These are phyloP conservation scores for Coregonus sp. DNA, from an alignment of 2,797 vertebrate species.

Conservation along the genomic window DNA sequence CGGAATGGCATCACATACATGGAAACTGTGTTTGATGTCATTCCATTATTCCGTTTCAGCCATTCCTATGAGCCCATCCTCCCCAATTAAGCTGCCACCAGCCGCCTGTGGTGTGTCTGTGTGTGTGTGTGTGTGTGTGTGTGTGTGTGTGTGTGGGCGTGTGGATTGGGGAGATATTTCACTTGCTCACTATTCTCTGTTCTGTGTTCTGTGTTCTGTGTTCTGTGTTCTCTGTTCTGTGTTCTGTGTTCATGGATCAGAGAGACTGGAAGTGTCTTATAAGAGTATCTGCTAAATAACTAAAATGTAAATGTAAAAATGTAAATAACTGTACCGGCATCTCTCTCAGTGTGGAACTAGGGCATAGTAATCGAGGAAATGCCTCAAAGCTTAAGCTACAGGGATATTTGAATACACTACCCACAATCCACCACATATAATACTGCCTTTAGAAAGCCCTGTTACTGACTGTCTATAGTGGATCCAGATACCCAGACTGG, in stretches of 20 bases:
- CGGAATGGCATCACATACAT: too few species aligned
- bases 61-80: not conserved
- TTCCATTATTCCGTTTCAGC: too few species aligned
- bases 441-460: not conserved
- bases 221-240: constrained; percentile 13
- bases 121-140: too few species aligned
- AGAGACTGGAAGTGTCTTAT: constrained; percentile 52
- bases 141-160: not conserved
- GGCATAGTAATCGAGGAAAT: not conserved
- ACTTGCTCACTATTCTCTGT: constrained; percentile 65
- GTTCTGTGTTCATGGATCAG: constrained; percentile 58
- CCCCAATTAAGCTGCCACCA: constrained; percentile 43
- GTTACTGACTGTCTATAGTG: too few species aligned
- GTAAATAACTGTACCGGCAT: constrained; percentile 48
- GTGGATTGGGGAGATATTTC: constrained; percentile 57
- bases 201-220: constrained; percentile 20
- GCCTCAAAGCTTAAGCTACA: not conserved
- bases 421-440: not conserved
- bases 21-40: too few species aligned
- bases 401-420: too few species aligned
- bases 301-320: too few species aligned
- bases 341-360: constrained; percentile 24
- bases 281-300: constrained; percentile 32
- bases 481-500: not conserved
- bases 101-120: not conserved